Base-by-base conservation (phyloP, 2,888 invertebrate species). In the Lasioglossum leucozonium region DNA sequence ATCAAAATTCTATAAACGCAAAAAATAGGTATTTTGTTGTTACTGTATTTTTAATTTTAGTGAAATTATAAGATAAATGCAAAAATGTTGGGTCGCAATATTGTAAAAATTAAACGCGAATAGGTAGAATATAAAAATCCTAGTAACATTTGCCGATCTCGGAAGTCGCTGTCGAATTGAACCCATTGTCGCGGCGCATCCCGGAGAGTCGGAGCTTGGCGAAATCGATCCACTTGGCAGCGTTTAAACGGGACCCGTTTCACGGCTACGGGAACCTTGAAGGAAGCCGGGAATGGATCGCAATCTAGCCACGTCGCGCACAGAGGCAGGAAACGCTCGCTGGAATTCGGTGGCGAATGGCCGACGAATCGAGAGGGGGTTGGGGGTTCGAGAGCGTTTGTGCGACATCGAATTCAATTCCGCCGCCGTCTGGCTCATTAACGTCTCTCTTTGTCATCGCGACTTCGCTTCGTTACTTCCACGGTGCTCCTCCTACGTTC, bases 341-440 rank as follows among this genome's bases (percentile, higher is more conserved):
- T 30, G 37, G n/a, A 76, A 76, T 82, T 82, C 44, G 18, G 55
- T 51, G 72, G 44, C 75, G 72, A 82, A 76, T 72, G 82, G 65
- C 34, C 82, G 62, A 34, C 30, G 73, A 62, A 47, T 30, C 62
- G 34, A 26, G 22, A 44, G 55, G 26, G 34, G 72, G 71, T 10
- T 10, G 51, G 51, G 51, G 51, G 22, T 51, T 51, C 51, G n/a
- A 62, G 62, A 65, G 44, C 79, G 47, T 81, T 79, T 82, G 81
- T 75, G 30, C 51, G 82, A 30, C 83, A 79, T 74, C 51, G 76
- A 74, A 77, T 79, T 85, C 78, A 85, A 81, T 85, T 79, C 81
- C 79, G 47, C n/a, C 55, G 71, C 79, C 86, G 86, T 86, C 86
- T 86, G 85, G 82, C 82, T 86, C 86, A 86, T 86, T 86, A 86